A percentile compares a stretch with the other conserved stretches of the same genome.
Evolutionary conservation across 2,797 vertebrate genomes (phyloP).

Genomic region (Arrhamphus sclerolepis): DNA sequence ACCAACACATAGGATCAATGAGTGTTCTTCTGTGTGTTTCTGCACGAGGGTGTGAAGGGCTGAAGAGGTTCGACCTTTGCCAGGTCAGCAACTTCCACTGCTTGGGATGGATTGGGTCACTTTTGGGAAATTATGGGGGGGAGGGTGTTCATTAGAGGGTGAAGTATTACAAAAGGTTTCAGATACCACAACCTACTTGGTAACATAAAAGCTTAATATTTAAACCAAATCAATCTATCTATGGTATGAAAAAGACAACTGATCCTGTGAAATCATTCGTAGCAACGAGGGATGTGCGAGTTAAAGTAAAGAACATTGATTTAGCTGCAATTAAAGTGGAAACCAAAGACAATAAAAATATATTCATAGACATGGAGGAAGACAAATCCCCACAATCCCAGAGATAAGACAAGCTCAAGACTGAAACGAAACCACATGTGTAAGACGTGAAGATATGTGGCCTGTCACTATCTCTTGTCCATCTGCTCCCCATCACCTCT

Average conservation of each 20-base stretch:
- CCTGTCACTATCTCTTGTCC: slow-evolving; percentile 59
- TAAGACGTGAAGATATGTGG: slow-evolving; percentile 54
- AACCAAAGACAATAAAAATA: slow-evolving; percentile 49
- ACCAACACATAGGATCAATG: slow-evolving; percentile 78
- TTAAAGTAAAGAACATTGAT: slow-evolving; percentile 61
- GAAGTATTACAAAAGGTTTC: too few species aligned
- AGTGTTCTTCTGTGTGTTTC: slow-evolving; percentile 36
- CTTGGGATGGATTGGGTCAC: slow-evolving; percentile 46
- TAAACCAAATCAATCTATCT: slow-evolving; percentile 49
- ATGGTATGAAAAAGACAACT: slow-evolving; percentile 40
- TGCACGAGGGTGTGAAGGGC: slow-evolving; percentile 35
- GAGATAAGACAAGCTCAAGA: slow-evolving; percentile 51
- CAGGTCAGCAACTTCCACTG: slow-evolving; percentile 44
- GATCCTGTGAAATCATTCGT: slow-evolving; percentile 59
- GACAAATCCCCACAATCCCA: slow-evolving; percentile 24
- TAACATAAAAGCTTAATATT: slow-evolving; percentile 42
- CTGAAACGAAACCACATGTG: slow-evolving; percentile 48
- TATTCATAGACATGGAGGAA: slow-evolving; percentile 18
- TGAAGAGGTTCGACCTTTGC: slow-evolving; percentile 68
- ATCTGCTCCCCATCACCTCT: slow-evolving; percentile 73
- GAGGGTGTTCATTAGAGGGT: slow-evolving; percentile 59
- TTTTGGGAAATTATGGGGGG: slow-evolving; percentile 65
- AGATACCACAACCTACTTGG: slow-evolving; percentile 49
- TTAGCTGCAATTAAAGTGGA: slow-evolving; percentile 50
- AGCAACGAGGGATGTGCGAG: slow-evolving; percentile 39